Evolutionary conservation across 2,888 invertebrate species (phyloP).

Genomic region (Dendrolimus houi): DNA sequence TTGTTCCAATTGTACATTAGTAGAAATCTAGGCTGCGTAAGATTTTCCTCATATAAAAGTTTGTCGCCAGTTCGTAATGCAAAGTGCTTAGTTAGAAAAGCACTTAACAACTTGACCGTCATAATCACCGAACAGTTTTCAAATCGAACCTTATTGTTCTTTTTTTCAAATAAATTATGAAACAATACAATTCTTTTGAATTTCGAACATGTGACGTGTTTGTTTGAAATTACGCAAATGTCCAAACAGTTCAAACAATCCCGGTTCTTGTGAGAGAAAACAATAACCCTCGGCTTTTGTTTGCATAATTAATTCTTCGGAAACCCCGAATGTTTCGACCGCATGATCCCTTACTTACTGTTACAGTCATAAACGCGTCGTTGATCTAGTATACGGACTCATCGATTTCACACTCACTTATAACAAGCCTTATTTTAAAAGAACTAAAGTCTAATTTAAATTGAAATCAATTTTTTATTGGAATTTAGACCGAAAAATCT

Average conservation of each 20-base stretch:
- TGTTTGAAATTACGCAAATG: slow-evolving; percentile 66
- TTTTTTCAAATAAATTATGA: slow-evolving; percentile 4
- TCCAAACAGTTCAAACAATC: slow-evolving; percentile 72
- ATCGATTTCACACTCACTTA: slow-evolving; percentile 9
- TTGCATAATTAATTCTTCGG: slow-evolving; percentile 65
- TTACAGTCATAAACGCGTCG: slow-evolving; percentile 63
- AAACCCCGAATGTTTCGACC: slow-evolving; percentile 55
- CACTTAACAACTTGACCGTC: neutral
- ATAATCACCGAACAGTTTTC: too few relatives aligned
- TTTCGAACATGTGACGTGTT: slow-evolving; percentile 29
- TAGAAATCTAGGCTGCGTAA: neutral
- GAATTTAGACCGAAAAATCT: slow-evolving; percentile 4
- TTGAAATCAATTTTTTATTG: too few relatives aligned
- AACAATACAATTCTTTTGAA: slow-evolving; percentile 12
- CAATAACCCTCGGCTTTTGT: slow-evolving; percentile 60
- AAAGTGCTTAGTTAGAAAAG: neutral
- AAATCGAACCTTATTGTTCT: too few relatives aligned
- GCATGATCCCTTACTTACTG: slow-evolving; percentile 49
- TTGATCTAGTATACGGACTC: slow-evolving; percentile 32
- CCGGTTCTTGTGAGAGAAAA: slow-evolving; percentile 47
- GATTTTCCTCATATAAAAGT: neutral
- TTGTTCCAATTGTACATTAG: slow-evolving; percentile 11
- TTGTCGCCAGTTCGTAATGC: neutral
- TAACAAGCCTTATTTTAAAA: too few relatives aligned
- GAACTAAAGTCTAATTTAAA: too few relatives aligned